Conservation (phyloP, 2,797 vertebrate genomes). For the Sebastes oblongus region DNA sequence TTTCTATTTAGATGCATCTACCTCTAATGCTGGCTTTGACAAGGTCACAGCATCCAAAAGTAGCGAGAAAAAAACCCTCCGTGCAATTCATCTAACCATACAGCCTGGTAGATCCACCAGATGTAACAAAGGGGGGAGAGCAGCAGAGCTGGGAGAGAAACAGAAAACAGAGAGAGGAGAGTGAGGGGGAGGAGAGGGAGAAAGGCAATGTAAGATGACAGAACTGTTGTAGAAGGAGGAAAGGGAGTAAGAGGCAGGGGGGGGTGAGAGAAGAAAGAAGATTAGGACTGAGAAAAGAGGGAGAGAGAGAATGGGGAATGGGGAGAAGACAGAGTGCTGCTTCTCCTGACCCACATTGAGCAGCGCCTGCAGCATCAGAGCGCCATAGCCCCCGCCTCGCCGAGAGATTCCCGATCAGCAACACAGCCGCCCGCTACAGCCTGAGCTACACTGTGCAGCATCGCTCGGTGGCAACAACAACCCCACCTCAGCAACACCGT, state of each 20-base stretch:
- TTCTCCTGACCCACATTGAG: constrained; percentile 86
- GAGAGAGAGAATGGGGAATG: constrained; percentile 33
- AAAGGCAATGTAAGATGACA: constrained; percentile 44
- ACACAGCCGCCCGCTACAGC: constrained; percentile 62
- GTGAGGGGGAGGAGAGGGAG: constrained; percentile 44
- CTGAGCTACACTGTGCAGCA: constrained; percentile 64
- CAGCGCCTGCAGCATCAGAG: constrained; percentile 79
- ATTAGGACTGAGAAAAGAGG: constrained; percentile 47
- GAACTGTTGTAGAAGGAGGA: neutral
- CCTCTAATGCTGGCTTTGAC: constrained; percentile 49
- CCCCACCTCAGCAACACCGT: constrained; percentile 73
- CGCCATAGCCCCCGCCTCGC: constrained; percentile 73
- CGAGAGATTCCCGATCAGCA: constrained; percentile 72
- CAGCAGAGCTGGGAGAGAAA: constrained; percentile 46
- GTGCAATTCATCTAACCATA: constrained; percentile 35
- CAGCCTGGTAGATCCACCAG: constrained; percentile 52
- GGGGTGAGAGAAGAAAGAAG: constrained; percentile 26
- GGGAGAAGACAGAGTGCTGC: constrained; percentile 67
- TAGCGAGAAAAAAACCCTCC: constrained; percentile 15
- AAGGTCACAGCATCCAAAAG: constrained; percentile 69
- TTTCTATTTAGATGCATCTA: constrained; percentile 41
- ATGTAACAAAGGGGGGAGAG: constrained; percentile 70
- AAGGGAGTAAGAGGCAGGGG: no score
- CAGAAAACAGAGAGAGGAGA: constrained; percentile 45
- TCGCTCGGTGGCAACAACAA: constrained; percentile 70